Percentiles rank a stretch among this genome's conserved stretches.
Conservation (phyloP, 2,888 invertebrate species). For the Apamea crenata region DNA sequence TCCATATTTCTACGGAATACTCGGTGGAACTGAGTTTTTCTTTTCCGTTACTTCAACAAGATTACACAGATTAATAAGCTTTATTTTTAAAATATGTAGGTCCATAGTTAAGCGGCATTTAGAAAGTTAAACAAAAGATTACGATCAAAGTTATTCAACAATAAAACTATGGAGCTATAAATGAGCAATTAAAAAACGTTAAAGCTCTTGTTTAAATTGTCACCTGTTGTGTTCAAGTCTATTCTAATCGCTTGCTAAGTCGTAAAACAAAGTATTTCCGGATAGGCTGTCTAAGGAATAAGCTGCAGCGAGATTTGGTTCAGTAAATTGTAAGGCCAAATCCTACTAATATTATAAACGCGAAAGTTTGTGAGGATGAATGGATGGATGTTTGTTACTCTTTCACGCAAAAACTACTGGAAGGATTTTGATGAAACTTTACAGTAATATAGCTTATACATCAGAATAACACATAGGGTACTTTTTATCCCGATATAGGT, state of each 20-base stretch:
- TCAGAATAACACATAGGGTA: too few species aligned
- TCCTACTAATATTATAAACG: too few species aligned
- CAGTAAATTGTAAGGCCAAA: too few species aligned
- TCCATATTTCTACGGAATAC: neutral
- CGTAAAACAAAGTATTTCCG: slow-evolving; percentile 59
- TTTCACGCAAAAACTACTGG: too few species aligned
- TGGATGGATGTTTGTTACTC: too few species aligned
- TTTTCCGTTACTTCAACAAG: neutral
- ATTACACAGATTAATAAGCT: neutral
- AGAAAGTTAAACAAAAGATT: slow-evolving; percentile 51
- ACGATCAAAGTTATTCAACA: slow-evolving; percentile 33
- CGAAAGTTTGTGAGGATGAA: too few species aligned
- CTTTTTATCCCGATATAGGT: too few species aligned
- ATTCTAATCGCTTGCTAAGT: slow-evolving; percentile 67
- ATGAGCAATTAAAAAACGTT: slow-evolving; percentile 52
- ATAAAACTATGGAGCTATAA: slow-evolving; percentile 32
- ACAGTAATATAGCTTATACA: too few species aligned
- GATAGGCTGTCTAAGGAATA: neutral
- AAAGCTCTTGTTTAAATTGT: slow-evolving; percentile 65
- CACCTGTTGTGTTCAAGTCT: slow-evolving; percentile 64
- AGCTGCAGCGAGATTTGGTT: neutral
- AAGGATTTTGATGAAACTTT: too few species aligned
- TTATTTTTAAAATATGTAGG: neutral
- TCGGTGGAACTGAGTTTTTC: too few species aligned
- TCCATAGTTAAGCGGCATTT: neutral